A percentile compares a stretch with the other conserved stretches of the same genome.
These are phyloP conservation scores for Meiosimyza decipiens DNA, from an alignment of 2,888 invertebrate species.

Conservation along the genomic window DNA sequence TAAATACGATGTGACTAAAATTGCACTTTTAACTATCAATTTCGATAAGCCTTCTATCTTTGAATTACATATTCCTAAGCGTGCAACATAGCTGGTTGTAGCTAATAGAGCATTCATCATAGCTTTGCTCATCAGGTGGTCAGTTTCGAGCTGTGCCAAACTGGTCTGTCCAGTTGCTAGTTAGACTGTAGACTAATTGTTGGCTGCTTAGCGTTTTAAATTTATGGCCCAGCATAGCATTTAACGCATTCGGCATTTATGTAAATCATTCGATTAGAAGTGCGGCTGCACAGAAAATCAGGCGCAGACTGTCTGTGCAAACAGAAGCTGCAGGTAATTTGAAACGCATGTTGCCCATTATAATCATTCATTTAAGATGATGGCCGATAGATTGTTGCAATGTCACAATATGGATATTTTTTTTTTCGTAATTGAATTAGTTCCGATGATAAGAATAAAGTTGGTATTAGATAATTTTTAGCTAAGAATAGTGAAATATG, in stretches of 20 bases:
- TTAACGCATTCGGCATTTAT: constrained; percentile 7
- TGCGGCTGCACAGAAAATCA: constrained; percentile 3
- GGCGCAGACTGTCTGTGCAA: background rate
- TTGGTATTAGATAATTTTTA: no score
- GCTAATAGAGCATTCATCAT: constrained; percentile 19
- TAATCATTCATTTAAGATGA: background rate
- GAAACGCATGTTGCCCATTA: background rate
- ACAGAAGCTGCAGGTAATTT: constrained; percentile 12
- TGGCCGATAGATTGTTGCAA: no score
- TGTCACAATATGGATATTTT: no score
- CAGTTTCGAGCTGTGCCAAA: background rate
- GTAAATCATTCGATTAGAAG: constrained; percentile 2
- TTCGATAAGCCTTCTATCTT: no score
- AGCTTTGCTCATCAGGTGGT: constrained; percentile 5
- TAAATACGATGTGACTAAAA: no score
- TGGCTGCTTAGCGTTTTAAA: constrained; percentile 2
- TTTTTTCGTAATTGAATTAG: no score
- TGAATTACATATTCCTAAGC: no score
- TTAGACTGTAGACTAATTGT: constrained; percentile 6
- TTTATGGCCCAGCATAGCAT: constrained; percentile 16
- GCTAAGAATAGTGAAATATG: no score
- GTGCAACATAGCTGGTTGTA: background rate
- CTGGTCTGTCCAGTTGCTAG: background rate
- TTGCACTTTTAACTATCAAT: no score
- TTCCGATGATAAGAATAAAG: no score